A percentile compares a stretch with the other conserved stretches of the same genome.
Evolutionary conservation across 2,113 vertebrate species (phyloP).

Genomic region (Proterorhinus semilunaris): DNA sequence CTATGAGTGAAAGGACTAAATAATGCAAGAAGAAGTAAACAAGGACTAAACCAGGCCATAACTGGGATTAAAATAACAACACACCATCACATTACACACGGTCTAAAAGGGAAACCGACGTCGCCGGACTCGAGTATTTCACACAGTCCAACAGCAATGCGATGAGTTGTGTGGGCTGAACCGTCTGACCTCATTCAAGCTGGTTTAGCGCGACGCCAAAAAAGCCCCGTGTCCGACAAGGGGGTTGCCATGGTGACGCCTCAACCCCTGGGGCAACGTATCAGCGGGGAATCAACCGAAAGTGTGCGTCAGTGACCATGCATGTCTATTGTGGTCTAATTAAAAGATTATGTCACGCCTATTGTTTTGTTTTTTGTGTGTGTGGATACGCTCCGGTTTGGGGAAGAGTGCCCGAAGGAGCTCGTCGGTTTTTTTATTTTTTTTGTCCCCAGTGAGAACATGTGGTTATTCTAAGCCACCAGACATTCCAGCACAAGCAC

Average conservation of each 20-base stretch:
- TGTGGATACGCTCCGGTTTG: conserved; percentile 7
- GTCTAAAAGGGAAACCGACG: background rate
- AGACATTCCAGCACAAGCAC: conserved; percentile 27
- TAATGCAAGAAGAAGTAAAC: background rate
- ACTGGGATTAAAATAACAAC: background rate
- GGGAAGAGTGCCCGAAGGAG: background rate
- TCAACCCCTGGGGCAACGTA: conserved; percentile 43
- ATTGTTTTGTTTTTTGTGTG: conserved; percentile 39
- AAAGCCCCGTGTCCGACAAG: conserved; percentile 50
- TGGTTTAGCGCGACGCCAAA: conserved; percentile 54
- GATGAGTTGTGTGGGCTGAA: conserved; percentile 26
- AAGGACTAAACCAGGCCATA: background rate
- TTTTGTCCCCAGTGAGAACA: conserved; percentile 6
- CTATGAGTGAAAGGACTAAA: background rate
- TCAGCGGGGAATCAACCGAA: conserved; percentile 65
- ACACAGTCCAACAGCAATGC: conserved; percentile 40
- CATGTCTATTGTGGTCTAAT: conserved; percentile 6
- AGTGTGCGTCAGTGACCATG: conserved; percentile 25
- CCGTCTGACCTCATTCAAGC: conserved; percentile 61
- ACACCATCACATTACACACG: background rate
- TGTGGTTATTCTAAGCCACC: conserved; percentile 1
- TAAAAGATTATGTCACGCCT: conserved; percentile 31
- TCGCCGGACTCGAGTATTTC: conserved; percentile 35
- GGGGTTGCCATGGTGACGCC: conserved; percentile 58
- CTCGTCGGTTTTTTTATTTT: conserved; percentile 8